These are phyloP conservation scores for Leptodactylus fallax DNA, from an alignment of 2,797 vertebrate genomes.

Conservation along the genomic window DNA sequence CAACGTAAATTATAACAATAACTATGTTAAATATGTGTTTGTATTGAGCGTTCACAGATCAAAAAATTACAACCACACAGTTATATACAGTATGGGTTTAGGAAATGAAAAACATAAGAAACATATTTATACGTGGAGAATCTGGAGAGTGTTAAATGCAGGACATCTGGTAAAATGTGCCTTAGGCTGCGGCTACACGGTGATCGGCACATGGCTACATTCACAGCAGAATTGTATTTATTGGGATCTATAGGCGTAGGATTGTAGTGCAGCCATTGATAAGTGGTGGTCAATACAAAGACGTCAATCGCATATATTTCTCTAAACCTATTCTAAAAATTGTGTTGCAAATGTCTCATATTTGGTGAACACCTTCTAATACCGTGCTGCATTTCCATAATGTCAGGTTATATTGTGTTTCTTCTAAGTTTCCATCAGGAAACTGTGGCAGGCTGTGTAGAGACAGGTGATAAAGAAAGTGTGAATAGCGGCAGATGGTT, in stretches of 20 bases:
- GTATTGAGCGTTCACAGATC: background rate
- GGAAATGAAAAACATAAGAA: background rate
- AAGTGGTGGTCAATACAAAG: too few species aligned
- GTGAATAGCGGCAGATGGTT: background rate
- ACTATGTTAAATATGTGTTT: too few species aligned
- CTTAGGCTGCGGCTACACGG: background rate
- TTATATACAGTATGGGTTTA: background rate
- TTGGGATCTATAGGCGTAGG: background rate
- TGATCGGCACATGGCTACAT: background rate
- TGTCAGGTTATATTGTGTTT: background rate
- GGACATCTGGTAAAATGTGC: background rate
- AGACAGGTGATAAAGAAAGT: slow-evolving; percentile 1
- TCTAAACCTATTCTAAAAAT: too few species aligned
- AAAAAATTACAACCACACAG: background rate
- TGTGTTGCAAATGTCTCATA: background rate
- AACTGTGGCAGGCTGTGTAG: background rate
- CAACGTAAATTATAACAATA: too few species aligned
- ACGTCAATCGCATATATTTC: too few species aligned
- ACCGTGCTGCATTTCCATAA: background rate
- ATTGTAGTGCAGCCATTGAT: too few species aligned
- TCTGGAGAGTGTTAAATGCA: background rate
- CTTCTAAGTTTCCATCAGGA: background rate
- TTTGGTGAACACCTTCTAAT: background rate
- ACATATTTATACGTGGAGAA: background rate
- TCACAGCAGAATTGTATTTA: background rate